Evolutionary conservation across 2,113 vertebrate genomes (phyloP).

Genomic region (Dasyurus viverrinus): DNA sequence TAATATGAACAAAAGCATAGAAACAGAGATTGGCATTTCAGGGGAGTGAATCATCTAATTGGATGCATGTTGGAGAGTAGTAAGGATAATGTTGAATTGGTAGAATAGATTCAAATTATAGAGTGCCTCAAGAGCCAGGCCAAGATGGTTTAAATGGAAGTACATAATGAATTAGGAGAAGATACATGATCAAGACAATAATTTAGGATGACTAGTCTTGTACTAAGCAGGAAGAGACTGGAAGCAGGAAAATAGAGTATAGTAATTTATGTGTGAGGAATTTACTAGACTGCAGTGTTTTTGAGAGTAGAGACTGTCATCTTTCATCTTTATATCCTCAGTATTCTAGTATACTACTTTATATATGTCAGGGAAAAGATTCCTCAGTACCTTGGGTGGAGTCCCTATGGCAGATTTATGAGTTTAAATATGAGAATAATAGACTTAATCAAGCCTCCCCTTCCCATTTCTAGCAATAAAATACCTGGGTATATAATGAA

Average conservation of each 20-base stretch:
- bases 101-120: not conserved
- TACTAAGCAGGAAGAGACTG: not conserved
- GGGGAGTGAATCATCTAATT: not conserved
- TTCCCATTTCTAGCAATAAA: not conserved
- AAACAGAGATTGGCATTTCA: not conserved
- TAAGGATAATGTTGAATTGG: not conserved
- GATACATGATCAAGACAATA: not conserved
- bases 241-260: not conserved
- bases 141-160: not conserved
- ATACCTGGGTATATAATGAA: not conserved
- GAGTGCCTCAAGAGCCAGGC: not conserved
- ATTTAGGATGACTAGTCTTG: not conserved
- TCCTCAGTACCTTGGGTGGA: not conserved
- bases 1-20: not conserved
- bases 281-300: not conserved
- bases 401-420: not conserved
- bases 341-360: not conserved
- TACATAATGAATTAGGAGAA: not conserved
- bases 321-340: not conserved
- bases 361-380: not conserved
- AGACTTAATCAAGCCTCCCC: not conserved
- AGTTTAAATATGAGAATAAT: not conserved
- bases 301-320: not conserved
- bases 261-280: not conserved
- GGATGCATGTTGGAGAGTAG: not conserved